Base-by-base conservation (phyloP, 2,888 invertebrate genomes). In the Ganaspis brasiliensis region DNA sequence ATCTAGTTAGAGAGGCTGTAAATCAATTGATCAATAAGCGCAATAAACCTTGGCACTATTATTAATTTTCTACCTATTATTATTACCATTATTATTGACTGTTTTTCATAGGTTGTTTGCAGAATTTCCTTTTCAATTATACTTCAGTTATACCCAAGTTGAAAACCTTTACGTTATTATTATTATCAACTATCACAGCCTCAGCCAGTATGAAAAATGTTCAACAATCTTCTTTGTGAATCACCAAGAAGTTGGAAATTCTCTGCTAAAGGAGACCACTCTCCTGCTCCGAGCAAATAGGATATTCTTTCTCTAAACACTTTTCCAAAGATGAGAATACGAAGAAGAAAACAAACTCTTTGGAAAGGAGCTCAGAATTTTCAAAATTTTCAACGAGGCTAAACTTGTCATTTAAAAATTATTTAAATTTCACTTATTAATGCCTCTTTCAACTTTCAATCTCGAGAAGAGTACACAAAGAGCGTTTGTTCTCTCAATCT, bases 371-470 rank as follows among this genome's bases (percentile, higher is more conserved):
- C 31, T 31, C 31, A 31, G 6, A 31, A 4, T 31, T 31, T 31
- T 31, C 31, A 31, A 31, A 4, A 4, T 6, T 31, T 6, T 31
- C 31, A 31, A n/a, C n/a, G 31, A 31, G 31, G 31, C 6, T 31
- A 31, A 31, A 4, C 2, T 67, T 24, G 24, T 45, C 45, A 24
- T 21, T 45, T 45, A 67, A 67, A 67, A 67, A 26, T 67, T 21
- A 67, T 67, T 67, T 67, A 67, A 67, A 67, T 67, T 67, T 21
- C 67, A 45, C 67, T 67, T 67, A 67, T 67, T 67, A 45, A 37
- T 40, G 24, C 26, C 40, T 67, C 45, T 24, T 21, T 24, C 45
- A 45, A 67, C 45, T 67, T 67, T 45, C 45, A 24, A 45, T 67
- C 45, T 26, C 45, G 45, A 26, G 67, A 45, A 24, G 45, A 67